These are phyloP conservation scores for Apis cerana DNA, from an alignment of 1,140 invertebrate genomes.

Conservation along the genomic window DNA sequence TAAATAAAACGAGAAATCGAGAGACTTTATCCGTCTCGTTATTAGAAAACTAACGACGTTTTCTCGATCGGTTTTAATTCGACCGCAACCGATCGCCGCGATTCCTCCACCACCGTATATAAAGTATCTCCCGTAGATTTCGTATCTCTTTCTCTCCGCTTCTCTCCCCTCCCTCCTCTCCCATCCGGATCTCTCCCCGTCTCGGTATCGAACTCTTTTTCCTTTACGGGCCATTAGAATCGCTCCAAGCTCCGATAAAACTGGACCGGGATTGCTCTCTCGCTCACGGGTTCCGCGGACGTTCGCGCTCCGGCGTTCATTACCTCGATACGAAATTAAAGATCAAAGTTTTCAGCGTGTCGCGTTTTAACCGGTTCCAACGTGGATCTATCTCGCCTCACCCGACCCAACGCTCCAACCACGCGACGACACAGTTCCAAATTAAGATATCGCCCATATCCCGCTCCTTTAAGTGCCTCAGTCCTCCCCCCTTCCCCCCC, in stretches of 20 bases:
- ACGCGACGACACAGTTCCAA: slow-evolving; percentile 38
- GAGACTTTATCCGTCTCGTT: slow-evolving; percentile 10
- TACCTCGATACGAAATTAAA: slow-evolving; percentile 46
- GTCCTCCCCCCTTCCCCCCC: slow-evolving; percentile 31
- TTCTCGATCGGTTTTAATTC: slow-evolving; percentile 31
- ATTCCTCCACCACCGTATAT: slow-evolving; percentile 14
- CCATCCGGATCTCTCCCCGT: slow-evolving; percentile 4
- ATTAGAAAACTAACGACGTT: slow-evolving; percentile 22
- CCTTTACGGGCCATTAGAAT: slow-evolving; percentile 52
- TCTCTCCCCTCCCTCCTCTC: background rate
- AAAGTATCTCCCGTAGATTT: slow-evolving; percentile 14
- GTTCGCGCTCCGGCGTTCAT: slow-evolving; percentile 14
- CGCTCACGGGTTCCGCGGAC: slow-evolving; percentile 20
- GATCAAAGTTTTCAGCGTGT: slow-evolving; percentile 24
- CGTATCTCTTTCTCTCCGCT: background rate
- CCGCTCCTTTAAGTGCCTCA: slow-evolving; percentile 49
- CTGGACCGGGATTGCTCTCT: slow-evolving; percentile 34
- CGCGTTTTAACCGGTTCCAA: slow-evolving; percentile 27
- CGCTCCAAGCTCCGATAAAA: slow-evolving; percentile 46
- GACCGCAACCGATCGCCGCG: background rate
- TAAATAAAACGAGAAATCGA: background rate
- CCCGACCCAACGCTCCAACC: background rate
- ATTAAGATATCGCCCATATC: slow-evolving; percentile 60
- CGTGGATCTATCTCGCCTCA: background rate
- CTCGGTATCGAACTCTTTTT: slow-evolving; percentile 38